Base-by-base conservation (phyloP, 2,113 vertebrate species). In the Bubo scandiacus region DNA sequence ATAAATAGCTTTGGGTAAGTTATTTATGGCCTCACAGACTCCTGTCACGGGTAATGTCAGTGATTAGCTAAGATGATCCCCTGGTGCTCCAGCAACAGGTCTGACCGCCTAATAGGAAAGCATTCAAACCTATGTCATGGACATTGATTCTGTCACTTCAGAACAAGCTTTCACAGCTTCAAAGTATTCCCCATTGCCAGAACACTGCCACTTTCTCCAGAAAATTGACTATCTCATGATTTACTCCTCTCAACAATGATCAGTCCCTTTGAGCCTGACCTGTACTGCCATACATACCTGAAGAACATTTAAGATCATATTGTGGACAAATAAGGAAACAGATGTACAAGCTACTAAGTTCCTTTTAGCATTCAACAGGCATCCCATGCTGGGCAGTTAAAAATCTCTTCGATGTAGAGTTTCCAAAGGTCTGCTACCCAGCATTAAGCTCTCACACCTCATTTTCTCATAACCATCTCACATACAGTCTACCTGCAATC, bases 111-210 rank as follows among this genome's bases (percentile, higher is more conserved):
- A 94, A 94, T 72, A 94, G 70, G 66, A 96, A 97, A 85, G 29
- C 81, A 79, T 91, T 94, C 65, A 96, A 81, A 94, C 26, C 65
- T 81, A 45, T 92, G 83, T 87, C 77, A 84, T 49, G 68, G 65
- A 59, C 86, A 93, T 92, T 91, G 95, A 97, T 95, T 94, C 81
- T 95, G 91, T 89, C 92, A 93, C 84, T 94, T 96, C 77, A 84
- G 66, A 96, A 75, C 80, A 94, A 81, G 86, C 4, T 84, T 94
- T 89, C 62, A 42, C 36, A 77, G 65, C 30, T 87, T 85, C 86
- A 82, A 38, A 94, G 73, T 73, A 96, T 84, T 94, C 88, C 93
- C 72, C 15, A 29, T 54, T 58, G 92, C 12, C 29, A 1, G 36
- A 94, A 21, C 20, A 68, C n/a, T 91, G 70, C 42, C 42, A 73